Percentiles rank a stretch among this genome's conserved stretches.
phyloP scores from a whole-genome alignment of 2,888 invertebrate genomes.

The Oscheius sp. region DNA sequence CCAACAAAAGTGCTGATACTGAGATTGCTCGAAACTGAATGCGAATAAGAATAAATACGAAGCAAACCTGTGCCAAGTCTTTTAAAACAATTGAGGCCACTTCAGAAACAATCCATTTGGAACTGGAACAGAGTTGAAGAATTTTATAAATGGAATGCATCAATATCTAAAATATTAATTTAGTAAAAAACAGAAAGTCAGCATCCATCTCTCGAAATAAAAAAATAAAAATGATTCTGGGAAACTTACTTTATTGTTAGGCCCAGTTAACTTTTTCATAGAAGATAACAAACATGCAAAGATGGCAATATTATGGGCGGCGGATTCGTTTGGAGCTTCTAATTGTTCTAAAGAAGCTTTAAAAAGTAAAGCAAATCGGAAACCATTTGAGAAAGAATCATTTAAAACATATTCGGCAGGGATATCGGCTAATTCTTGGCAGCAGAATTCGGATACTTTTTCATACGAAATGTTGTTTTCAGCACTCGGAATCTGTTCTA shows the following conservation, averaged over 20 bases:
- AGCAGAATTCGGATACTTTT: conserved; percentile 1
- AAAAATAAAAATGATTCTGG: too few relatives aligned
- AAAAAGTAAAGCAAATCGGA: not conserved
- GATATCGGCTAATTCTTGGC: not conserved
- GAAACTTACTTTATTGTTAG: conserved; percentile 15
- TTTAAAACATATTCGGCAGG: not conserved
- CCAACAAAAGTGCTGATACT: not conserved
- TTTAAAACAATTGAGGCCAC: conserved; percentile 5
- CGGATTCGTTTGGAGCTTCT: not conserved
- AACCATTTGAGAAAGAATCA: not conserved
- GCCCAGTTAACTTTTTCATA: not conserved
- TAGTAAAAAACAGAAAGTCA: too few relatives aligned
- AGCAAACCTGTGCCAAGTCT: conserved; percentile 9
- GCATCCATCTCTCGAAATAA: too few relatives aligned
- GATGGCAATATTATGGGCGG: not conserved
- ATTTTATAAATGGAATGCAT: conserved; percentile 10
- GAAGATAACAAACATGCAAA: conserved; percentile 9
- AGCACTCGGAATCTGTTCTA: not conserved
- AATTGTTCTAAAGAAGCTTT: conserved; percentile 12
- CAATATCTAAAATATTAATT: not conserved
- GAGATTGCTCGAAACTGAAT: too few relatives aligned
- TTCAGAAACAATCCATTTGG: conserved; percentile 16
- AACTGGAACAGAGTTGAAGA: conserved; percentile 19
- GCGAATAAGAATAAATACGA: not conserved
- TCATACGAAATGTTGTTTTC: not conserved